Evolutionary conservation across 2,888 invertebrate species (phyloP).

Genomic region (Listrodromus nycthemerus): DNA sequence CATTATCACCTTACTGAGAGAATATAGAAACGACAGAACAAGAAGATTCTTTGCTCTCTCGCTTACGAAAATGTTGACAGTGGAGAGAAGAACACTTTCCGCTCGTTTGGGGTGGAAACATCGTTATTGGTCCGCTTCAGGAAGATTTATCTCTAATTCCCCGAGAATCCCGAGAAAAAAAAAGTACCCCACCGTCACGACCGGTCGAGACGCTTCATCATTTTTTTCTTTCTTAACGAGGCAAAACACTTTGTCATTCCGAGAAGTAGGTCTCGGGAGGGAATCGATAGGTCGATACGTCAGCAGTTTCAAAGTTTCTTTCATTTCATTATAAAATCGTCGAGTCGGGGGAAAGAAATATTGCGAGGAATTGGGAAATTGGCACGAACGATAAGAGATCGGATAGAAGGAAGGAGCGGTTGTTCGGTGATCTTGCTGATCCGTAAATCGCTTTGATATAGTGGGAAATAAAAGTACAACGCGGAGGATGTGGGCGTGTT

Average conservation of each 20-base stretch:
- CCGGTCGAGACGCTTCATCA: neutral
- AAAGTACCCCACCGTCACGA: neutral
- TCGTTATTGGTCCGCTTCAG: neutral
- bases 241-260: neutral
- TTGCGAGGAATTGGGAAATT: neutral
- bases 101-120: neutral
- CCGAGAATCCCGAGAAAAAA: neutral
- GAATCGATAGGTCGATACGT: neutral
- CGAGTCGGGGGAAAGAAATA: neutral
- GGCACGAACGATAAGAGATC: conserved; percentile 9
- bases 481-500: conserved; percentile 46
- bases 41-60: neutral
- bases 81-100: neutral
- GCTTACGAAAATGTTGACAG: conserved; percentile 12
- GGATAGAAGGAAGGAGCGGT: neutral
- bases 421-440: conserved; percentile 50
- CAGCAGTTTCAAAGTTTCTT: neutral
- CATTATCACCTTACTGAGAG: conserved; percentile 1
- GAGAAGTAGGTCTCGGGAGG: neutral
- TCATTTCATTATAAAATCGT: conserved; percentile 19
- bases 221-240: neutral
- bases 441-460: conserved; percentile 44
- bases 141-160: neutral
- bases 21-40: neutral
- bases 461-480: conserved; percentile 60